Conservation (phyloP, 1,140 invertebrate species). For the Drosophila kikkawai region DNA sequence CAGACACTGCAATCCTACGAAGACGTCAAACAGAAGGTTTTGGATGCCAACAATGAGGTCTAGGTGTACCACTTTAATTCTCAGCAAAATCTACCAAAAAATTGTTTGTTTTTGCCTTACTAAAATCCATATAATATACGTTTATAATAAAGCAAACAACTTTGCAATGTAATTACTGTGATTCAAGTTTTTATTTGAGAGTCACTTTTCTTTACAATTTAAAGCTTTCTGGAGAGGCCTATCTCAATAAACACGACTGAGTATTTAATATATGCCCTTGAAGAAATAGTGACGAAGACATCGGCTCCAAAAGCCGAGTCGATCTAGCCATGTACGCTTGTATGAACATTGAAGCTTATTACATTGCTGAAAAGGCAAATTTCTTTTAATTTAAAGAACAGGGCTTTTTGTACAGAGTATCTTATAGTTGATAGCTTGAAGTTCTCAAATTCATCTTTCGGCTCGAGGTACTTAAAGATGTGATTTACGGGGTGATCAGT, state of each 20-base stretch:
- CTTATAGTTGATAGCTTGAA: too few species aligned
- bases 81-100: conserved; percentile 74
- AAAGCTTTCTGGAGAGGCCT: not conserved
- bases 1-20: conserved; percentile 68
- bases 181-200: too few species aligned
- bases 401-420: not conserved
- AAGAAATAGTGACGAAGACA: too few species aligned
- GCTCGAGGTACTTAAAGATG: not conserved
- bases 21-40: conserved; percentile 62
- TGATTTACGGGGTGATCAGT: not conserved
- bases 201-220: not conserved
- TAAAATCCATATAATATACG: conserved; percentile 11
- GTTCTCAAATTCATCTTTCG: not conserved
- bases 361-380: too few species aligned
- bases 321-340: too few species aligned
- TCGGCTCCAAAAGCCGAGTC: not conserved
- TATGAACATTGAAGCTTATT: too few species aligned
- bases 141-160: conserved; percentile 29
- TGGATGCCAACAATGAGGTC: conserved; percentile 73
- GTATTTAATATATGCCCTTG: not conserved
- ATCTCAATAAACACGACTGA: too few species aligned
- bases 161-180: conserved; percentile 5
- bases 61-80: conserved; percentile 40
- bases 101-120: conserved; percentile 52
- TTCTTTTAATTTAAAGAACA: not conserved